phyloP scores from a whole-genome alignment of 2,888 invertebrate species.

The Anaspis maculata region DNA sequence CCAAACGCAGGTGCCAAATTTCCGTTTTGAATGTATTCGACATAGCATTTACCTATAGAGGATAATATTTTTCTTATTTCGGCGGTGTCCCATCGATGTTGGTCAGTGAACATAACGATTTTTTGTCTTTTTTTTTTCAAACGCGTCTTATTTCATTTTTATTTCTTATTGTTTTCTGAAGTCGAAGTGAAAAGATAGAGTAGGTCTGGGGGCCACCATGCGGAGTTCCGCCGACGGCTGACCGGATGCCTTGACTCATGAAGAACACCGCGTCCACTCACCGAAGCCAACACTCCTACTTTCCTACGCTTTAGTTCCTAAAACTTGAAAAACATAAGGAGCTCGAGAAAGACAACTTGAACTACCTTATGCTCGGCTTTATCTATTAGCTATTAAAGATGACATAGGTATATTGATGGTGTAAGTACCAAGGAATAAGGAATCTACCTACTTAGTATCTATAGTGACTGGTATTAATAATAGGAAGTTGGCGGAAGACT shows the following conservation, averaged over 20 bases:
- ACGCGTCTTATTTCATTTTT: too few species aligned
- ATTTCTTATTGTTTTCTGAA: constrained; percentile 17
- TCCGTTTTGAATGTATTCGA: constrained; percentile 11
- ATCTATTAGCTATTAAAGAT: constrained; percentile 8
- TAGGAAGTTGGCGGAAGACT: constrained; percentile 4
- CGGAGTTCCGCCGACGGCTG: constrained; percentile 35
- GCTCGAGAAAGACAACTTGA: too few species aligned
- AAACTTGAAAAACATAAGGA: constrained; percentile 11
- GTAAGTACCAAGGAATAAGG: background rate
- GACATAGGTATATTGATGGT: constrained; percentile 5
- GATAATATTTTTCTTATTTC: constrained; percentile 1
- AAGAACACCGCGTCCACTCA: constrained; percentile 30
- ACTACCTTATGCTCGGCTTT: constrained; percentile 8
- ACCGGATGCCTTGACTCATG: constrained; percentile 34
- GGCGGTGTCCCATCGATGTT: background rate
- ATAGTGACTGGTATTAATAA: too few species aligned
- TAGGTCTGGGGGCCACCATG: constrained; percentile 24
- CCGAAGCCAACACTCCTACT: constrained; percentile 34
- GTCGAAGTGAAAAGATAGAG: constrained; percentile 21
- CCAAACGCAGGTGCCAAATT: constrained; percentile 30
- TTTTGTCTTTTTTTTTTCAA: too few species aligned
- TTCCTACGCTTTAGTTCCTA: constrained; percentile 24
- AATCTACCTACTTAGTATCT: too few species aligned
- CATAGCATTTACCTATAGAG: too few species aligned
- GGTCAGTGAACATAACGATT: background rate